phyloP scores from a whole-genome alignment of 37 sponge, comb jelly and placozoan genomes.

The Crambe crambe region DNA sequence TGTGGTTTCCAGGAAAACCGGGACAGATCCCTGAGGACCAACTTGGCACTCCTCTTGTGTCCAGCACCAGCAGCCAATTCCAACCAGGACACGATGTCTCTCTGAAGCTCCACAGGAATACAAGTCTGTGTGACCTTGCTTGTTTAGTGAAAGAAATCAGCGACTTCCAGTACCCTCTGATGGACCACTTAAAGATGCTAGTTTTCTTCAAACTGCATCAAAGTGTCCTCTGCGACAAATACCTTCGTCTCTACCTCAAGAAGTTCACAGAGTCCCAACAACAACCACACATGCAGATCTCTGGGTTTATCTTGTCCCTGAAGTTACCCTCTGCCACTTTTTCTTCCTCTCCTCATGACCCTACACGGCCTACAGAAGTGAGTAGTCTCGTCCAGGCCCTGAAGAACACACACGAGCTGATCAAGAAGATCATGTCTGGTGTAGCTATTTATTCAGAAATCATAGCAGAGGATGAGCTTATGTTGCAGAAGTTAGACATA shows the following conservation, averaged over 20 bases:
- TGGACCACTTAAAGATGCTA: conserved; percentile 37
- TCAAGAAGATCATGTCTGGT: conserved; percentile 47
- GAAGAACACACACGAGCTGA: conserved; percentile 1
- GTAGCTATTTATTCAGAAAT: conserved; percentile 58
- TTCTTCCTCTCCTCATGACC: background rate
- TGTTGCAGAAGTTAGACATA: conserved; percentile 28
- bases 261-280: background rate
- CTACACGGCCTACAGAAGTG: background rate
- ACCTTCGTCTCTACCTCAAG: conserved; percentile 7
- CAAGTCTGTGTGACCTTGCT: conserved; percentile 12
- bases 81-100: conserved; percentile 38
- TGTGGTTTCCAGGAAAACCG: conserved; percentile 30
- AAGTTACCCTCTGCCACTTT: background rate
- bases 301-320: background rate
- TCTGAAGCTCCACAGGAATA: background rate
- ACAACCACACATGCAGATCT: background rate
- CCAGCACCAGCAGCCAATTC: conserved; percentile 14
- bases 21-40: background rate
- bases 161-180: conserved; percentile 17
- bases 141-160: conserved; percentile 1
- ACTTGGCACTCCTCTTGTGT: background rate
- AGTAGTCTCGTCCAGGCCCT: background rate
- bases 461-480: conserved; percentile 36
- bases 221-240: conserved; percentile 51
- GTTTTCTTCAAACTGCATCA: conserved; percentile 50